Conservation (phyloP, 2,797 vertebrate species). For the Sitta carolinensis region DNA sequence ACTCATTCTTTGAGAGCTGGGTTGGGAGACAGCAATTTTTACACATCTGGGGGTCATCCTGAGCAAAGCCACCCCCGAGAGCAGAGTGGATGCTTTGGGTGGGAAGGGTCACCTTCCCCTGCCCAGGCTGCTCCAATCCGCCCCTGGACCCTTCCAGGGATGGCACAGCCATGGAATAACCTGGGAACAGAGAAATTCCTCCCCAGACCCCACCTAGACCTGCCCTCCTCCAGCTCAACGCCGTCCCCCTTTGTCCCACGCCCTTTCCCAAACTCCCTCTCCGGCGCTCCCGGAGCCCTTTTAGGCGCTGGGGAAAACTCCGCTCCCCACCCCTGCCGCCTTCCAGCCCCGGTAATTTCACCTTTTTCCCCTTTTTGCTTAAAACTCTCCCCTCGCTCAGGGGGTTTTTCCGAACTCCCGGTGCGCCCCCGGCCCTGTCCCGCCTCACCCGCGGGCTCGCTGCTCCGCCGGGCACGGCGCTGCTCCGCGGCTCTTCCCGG, state of each 20-base stretch:
- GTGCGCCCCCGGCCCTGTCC: neutral
- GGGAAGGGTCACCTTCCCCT: neutral
- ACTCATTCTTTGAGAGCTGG: too few species aligned
- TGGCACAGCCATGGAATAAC: neutral
- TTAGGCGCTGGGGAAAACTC: fast-evolving
- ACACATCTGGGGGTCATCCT: too few species aligned
- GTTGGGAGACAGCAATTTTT: too few species aligned
- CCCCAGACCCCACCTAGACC: neutral
- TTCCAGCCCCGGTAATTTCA: fast-evolving
- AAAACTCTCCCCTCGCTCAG: neutral
- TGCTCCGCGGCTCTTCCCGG: too few species aligned
- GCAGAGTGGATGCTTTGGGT: neutral
- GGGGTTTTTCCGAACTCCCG: fast-evolving
- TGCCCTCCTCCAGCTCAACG: fast-evolving
- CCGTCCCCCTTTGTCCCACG: neutral
- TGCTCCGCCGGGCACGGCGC: neutral
- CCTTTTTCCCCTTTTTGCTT: too few species aligned
- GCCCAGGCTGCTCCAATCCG: neutral
- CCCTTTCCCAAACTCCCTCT: neutral
- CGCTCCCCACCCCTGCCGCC: neutral
- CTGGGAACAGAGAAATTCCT: too few species aligned
- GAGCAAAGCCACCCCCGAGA: too few species aligned
- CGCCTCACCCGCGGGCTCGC: neutral
- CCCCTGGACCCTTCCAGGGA: neutral
- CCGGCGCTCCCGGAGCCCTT: neutral